Evolutionary conservation across 2,113 vertebrate genomes (phyloP), one percentile per base, ranked within the genome.

Genomic region (Pangasianodon hypophthalmus): DNA sequence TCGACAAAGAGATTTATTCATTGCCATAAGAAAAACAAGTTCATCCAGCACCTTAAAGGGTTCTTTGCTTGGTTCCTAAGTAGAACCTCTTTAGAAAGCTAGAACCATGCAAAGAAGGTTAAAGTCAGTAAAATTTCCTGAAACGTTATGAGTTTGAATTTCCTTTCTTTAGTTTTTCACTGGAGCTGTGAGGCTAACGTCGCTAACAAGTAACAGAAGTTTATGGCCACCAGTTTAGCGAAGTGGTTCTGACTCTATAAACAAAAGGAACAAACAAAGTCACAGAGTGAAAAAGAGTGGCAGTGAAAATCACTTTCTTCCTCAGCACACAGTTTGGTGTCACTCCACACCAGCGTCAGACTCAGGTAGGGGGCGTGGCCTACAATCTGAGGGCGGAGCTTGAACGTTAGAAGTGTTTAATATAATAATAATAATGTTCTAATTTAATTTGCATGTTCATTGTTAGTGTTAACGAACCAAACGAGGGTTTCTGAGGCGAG

Each of bases 281-380:
- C 80, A 32, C 2, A 48, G 44, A 79, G 21, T 50, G 46, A 50
- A 50, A 80, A 18, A 18, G 29, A 48, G 67, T 29, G 32, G 13
- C 44, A n/a, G 18, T 4, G 13, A 75, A 44, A 75, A 44, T 44
- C 2, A 6, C 19, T 37, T 81, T 24, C 26, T 32, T 81, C 48
- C 80, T 83, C 80, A 83, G 80, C 80, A 83, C 80, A 83, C 80
- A 58, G 52, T 58, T 6, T 58, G 52, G 80, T 83, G 80, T 83
- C 32, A 4, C n/a, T 29, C 24, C 2, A 54, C 50, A 82, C 80
- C 50, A 32, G 80, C 48, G 50, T 26, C 80, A 54, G 14, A 56
- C 80, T 82, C 80, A 82, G 80, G 50, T 82, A 82, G 26, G 50
- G 75, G 50, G 50, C 80, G n/a, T 32, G 50, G 52, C 80, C 80